Evolutionary conservation across 2,888 invertebrate genomes (phyloP), one percentile per base, ranked within the genome.

Genomic region (Chesias legatella): DNA sequence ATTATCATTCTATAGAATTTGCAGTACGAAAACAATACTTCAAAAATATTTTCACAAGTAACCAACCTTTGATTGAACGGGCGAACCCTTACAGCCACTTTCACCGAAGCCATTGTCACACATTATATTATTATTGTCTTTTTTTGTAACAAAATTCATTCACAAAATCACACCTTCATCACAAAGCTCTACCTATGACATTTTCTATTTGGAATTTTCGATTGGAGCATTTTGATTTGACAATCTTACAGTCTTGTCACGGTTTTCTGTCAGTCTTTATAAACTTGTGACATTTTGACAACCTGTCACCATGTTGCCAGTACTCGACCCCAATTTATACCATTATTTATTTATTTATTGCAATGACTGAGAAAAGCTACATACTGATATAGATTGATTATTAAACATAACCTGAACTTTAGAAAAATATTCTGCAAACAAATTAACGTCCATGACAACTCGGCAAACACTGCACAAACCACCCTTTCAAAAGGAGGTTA

Each of bases 51-150:
- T 42, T 24, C 23, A 34, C 30, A 34, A 38, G 34, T 10, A 37
- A 63, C 79, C 71, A 75, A 95, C 95, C 95, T 94, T 86, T 94
- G 92, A 89, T 95, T 95, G 86, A 95, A 95, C 82, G 95, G 95
- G 77, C 95, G 93, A 84, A 95, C 95, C 89, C 95, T 92, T 63
- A 95, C 95, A 70, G 95, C 96, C 75, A 96, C 96, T 91, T 95
- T 95, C 69, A 97, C 94, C 65, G 96, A 96, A 73, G 96, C 96
- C 96, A 96, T 95, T 83, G 71, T 89, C 76, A 80, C 82, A 78
- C 88, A 88, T 88, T 86, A 88, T 88, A 79, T 77, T 75, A 63
- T 72, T 61, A 79, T 69, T 68, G 38, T 67, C 60, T 61, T 65
- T 60, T 64, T 65, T 63, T 63, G 13, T 17, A 63, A 61, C 52